Percentiles rank a stretch among this genome's conserved stretches.
Evolutionary conservation across 1,140 invertebrate genomes (phyloP).

Genomic region (Heliconius hermathena): DNA sequence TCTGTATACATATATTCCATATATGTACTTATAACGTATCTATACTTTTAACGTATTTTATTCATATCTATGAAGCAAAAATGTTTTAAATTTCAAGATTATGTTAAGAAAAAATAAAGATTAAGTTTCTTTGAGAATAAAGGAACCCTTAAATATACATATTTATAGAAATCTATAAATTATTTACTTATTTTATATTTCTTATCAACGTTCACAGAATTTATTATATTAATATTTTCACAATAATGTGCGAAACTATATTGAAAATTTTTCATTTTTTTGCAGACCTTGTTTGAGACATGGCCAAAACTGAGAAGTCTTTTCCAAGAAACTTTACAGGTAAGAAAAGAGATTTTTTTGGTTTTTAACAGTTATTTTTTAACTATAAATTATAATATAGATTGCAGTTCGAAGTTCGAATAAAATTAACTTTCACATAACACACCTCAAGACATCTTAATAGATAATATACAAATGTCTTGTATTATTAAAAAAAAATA

Average conservation of each 20-base stretch:
- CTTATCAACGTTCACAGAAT: background rate
- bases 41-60: no score
- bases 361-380: background rate
- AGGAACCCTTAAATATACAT: background rate
- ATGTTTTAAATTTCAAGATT: no score
- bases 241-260: background rate
- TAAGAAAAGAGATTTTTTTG: conserved; percentile 43
- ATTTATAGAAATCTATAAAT: background rate
- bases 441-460: no score
- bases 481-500: no score
- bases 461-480: no score
- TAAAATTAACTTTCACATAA: no score
- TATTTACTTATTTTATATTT: background rate
- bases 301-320: conserved; percentile 78
- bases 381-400: background rate
- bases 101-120: no score
- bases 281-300: conserved; percentile 63
- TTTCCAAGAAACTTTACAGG: conserved; percentile 78
- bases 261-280: conserved; percentile 34
- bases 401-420: no score
- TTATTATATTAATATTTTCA: background rate
- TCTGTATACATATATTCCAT: no score
- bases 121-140: background rate
- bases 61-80: no score
- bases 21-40: no score